Percentiles rank a stretch among this genome's conserved stretches.
Conservation (phyloP, 2,888 invertebrate genomes). For the Drosophila neotestacea region DNA sequence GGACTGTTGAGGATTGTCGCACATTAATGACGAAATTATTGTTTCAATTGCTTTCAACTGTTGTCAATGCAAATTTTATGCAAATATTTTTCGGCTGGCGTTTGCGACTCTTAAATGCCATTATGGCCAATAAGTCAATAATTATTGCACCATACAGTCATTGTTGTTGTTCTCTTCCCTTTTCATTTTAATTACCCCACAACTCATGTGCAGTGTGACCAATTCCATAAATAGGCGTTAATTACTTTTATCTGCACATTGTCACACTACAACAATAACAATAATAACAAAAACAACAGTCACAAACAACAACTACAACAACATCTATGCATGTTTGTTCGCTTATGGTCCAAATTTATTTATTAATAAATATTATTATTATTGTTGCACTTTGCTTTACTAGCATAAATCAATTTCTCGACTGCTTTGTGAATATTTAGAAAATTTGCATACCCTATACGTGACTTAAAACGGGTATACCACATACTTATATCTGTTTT, state of each 20-base stretch:
- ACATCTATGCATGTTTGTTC: constrained; percentile 21
- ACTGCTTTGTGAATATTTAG: constrained; percentile 21
- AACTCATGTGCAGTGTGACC: constrained; percentile 31
- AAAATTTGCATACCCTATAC: constrained; percentile 13
- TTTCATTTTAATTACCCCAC: background rate
- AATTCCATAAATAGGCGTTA: constrained; percentile 74
- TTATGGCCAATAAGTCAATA: constrained; percentile 81
- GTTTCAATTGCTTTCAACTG: constrained; percentile 82
- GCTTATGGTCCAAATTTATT: constrained; percentile 34
- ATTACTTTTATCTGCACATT: constrained; percentile 76
- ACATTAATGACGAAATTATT: constrained; percentile 83
- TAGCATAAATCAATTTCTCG: constrained; percentile 52
- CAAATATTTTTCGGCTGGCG: constrained; percentile 67
- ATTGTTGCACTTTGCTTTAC: constrained; percentile 28
- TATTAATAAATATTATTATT: constrained; percentile 49
- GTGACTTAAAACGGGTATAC: too few species aligned
- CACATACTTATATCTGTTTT: too few species aligned
- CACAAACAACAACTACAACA: constrained; percentile 10
- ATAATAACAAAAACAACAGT: constrained; percentile 28
- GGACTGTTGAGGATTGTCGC: constrained; percentile 57
- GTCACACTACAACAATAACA: constrained; percentile 59
- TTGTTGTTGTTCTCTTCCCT: constrained; percentile 10
- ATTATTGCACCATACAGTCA: constrained; percentile 57
- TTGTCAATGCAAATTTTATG: constrained; percentile 82
- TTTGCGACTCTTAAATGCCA: constrained; percentile 68